These are phyloP conservation scores for Meandrina meandrites DNA, from an alignment of 92 coral and sea anemone species.

Conservation along the genomic window DNA sequence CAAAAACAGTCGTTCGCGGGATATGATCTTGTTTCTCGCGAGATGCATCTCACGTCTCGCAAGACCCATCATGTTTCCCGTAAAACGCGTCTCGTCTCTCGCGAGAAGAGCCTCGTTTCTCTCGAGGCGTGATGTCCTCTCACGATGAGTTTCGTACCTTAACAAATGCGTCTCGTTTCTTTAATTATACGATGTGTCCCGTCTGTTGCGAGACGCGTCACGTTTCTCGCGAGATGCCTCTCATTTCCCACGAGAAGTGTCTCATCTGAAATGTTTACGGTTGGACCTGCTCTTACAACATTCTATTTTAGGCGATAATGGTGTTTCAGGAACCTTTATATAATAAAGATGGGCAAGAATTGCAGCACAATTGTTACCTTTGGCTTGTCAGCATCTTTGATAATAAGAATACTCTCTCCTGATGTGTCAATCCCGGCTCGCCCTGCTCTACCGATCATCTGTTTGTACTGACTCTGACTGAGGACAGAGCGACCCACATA, in stretches of 20 bases:
- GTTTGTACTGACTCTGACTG: slow-evolving; percentile 94
- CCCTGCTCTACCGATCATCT: slow-evolving; percentile 98
- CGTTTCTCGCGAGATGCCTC: background rate
- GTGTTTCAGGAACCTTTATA: no score
- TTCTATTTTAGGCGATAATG: no score
- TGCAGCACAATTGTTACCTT: slow-evolving; percentile 53
- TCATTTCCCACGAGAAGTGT: background rate
- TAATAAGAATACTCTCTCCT: slow-evolving; percentile 90
- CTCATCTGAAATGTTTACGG: background rate
- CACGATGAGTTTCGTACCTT: background rate
- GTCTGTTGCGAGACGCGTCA: background rate
- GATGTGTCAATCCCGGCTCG: slow-evolving; percentile 98
- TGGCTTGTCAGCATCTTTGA: slow-evolving; percentile 77
- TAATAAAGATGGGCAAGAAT: background rate
- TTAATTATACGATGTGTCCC: no score
- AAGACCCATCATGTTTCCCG: background rate
- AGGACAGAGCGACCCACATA: slow-evolving; percentile 76
- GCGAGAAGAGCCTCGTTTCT: background rate
- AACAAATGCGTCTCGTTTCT: background rate
- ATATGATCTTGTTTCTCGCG: background rate
- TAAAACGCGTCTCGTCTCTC: background rate
- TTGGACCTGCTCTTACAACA: background rate
- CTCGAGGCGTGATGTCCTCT: background rate
- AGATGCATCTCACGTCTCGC: background rate
- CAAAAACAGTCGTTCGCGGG: background rate